phyloP scores from a whole-genome alignment of 2,113 vertebrate genomes.

The Corydoras sp. region DNA sequence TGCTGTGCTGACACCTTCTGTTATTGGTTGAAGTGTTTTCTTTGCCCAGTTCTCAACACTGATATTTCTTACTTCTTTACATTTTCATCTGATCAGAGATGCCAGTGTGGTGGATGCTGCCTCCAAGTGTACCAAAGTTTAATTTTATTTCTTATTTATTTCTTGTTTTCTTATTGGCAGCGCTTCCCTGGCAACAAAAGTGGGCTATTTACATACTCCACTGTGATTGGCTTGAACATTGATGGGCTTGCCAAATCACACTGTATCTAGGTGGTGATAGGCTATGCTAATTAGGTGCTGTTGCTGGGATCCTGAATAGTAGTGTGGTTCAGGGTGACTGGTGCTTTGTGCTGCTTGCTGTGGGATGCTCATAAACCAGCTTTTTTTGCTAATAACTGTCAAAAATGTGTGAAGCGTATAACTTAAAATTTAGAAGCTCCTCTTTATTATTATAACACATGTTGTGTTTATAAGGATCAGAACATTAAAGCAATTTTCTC shows the following conservation, averaged over 20 bases:
- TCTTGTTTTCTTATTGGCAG: slow-evolving; percentile 98
- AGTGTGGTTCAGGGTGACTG: slow-evolving; percentile 77
- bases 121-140: slow-evolving; percentile 94
- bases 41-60: slow-evolving; percentile 60
- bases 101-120: slow-evolving; percentile 85
- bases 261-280: slow-evolving; percentile 81
- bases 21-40: slow-evolving; percentile 59
- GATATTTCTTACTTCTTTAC: slow-evolving; percentile 62
- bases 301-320: slow-evolving; percentile 93
- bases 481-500: too few species aligned
- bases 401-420: too few species aligned
- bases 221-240: slow-evolving; percentile 78
- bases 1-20: slow-evolving; percentile 23
- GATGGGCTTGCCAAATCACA: slow-evolving; percentile 82
- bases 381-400: slow-evolving; percentile 19
- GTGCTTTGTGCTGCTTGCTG: slow-evolving; percentile 92
- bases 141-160: slow-evolving; percentile 96
- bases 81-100: slow-evolving; percentile 67
- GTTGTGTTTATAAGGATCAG: too few species aligned
- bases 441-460: background rate
- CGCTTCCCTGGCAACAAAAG: slow-evolving; percentile 98
- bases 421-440: too few species aligned
- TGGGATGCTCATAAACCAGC: slow-evolving; percentile 89
- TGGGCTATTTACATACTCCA: slow-evolving; percentile 88
- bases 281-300: slow-evolving; percentile 99